Conservation (phyloP, 2,113 vertebrate species). For the Galemys pyrenaicus region DNA sequence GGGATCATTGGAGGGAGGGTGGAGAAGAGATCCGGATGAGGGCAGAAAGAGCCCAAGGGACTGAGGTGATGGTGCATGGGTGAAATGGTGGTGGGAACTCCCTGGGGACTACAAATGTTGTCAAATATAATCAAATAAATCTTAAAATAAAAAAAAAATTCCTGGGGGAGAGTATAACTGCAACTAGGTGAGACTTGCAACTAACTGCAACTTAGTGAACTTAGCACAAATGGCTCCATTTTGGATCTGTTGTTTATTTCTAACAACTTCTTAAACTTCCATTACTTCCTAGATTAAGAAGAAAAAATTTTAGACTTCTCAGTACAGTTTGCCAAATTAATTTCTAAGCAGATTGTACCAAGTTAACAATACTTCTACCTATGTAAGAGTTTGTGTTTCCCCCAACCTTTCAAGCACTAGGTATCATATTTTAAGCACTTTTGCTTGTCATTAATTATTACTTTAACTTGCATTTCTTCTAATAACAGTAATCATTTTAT, state of each 20-base stretch:
- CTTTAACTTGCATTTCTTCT: conserved; percentile 8
- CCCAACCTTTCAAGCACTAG: not conserved
- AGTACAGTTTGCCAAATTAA: not conserved
- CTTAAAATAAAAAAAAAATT: too few relatives aligned
- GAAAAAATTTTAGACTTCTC: conserved; percentile 9
- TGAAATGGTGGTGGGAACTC: too few relatives aligned
- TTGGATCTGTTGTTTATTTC: not conserved
- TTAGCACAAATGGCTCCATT: not conserved
- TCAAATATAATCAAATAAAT: too few relatives aligned
- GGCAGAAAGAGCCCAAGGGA: too few relatives aligned
- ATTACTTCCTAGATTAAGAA: not conserved
- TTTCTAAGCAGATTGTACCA: not conserved
- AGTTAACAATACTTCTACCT: not conserved
- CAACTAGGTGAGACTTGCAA: not conserved
- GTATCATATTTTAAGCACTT: not conserved
- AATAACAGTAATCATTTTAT: conserved; percentile 11
- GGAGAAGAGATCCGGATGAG: too few relatives aligned
- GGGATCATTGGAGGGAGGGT: too few relatives aligned
- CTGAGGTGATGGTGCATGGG: too few relatives aligned
- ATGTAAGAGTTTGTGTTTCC: not conserved
- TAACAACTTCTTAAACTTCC: not conserved
- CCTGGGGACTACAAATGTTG: too few relatives aligned
- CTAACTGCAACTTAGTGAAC: too few relatives aligned
- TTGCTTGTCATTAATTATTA: not conserved
- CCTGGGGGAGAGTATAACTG: not conserved